Base-by-base conservation (phyloP, 2,888 invertebrate species). In the Drosophila phalerata region DNA sequence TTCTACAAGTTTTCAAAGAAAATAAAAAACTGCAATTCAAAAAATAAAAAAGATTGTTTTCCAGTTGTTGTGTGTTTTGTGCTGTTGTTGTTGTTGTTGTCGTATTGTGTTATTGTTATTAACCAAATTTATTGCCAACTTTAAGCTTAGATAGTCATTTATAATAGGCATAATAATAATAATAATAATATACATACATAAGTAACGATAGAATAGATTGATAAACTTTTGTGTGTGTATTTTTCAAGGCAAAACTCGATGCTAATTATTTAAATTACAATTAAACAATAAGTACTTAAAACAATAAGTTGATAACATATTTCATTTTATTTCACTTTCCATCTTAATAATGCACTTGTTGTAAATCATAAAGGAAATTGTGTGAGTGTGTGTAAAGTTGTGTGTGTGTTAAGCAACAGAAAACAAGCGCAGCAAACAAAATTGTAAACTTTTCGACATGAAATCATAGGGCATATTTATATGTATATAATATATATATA, bases 281-380 rank as follows among this genome's bases (percentile, higher is more conserved):
- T 86, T 88, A 88, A 88, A 85, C 77, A 86, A 88, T 85, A 85
- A 85, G 84, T 85, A 85, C 84, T 85, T 85, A 85, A 88, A 88
- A 78, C 78, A 86, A 88, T 28, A 28, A 88, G 81, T 86, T 86
- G 72, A 85, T 85, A 85, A 88, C 87, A 88, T 81, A 85, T 58
- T 61, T 30, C 61, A 64, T 72, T 34, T 28, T 42, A 32, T 42
- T 56, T 64, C 38, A 40, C 61, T 62, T 77, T 60, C 47, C 73
- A 63, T 73, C 79, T 78, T 60, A 76, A 78, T 53, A 78, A 78
- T 74, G 79, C 63, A 78, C 74, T 78, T 48, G 69, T 78, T 69
- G 63, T 58, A 73, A 78, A 63, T 53, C 63, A 75, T 62, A 74
- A 62, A 52, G 30, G 43, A 56, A 32, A 62, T 57, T 48, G 19